Evolutionary conservation across 2,797 vertebrate species (phyloP).

Genomic region (Amazona finschi): DNA sequence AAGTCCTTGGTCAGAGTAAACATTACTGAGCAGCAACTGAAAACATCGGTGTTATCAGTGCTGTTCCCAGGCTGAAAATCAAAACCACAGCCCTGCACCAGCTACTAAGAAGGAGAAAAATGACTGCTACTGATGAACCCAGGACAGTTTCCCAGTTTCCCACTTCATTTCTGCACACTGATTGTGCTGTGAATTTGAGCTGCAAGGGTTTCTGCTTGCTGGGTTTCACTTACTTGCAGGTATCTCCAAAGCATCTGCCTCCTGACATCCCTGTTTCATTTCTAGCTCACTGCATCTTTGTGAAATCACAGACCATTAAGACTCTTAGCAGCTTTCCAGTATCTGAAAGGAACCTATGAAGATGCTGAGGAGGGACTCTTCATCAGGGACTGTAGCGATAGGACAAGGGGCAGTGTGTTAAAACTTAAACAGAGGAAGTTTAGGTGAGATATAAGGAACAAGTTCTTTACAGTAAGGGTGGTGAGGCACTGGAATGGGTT

Average conservation of each 20-base stretch:
- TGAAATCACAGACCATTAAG: not conserved
- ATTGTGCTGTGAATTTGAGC: not conserved
- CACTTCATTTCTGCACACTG: not conserved
- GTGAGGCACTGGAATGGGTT: not conserved
- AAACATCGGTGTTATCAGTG: too few species aligned
- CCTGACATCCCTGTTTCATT: not conserved
- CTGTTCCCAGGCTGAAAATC: too few species aligned
- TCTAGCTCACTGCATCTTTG: not conserved
- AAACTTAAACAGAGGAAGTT: not conserved
- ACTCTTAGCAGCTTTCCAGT: not conserved
- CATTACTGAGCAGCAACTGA: too few species aligned
- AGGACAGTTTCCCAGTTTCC: not conserved
- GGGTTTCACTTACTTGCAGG: not conserved
- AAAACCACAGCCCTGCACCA: too few species aligned
- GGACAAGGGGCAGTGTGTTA: not conserved
- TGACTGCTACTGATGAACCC: too few species aligned
- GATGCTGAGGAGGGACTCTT: not conserved
- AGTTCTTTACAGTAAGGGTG: not conserved
- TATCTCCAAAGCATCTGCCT: not conserved
- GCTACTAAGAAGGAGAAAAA: too few species aligned
- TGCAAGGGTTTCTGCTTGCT: not conserved
- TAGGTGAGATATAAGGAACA: not conserved
- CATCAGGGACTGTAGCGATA: not conserved
- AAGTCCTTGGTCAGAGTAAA: too few species aligned
- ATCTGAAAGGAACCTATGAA: not conserved